A percentile compares a stretch with the other conserved stretches of the same genome.
phyloP scores from a whole-genome alignment of 2,888 invertebrate genomes.

The Dolichomitus sp. region DNA sequence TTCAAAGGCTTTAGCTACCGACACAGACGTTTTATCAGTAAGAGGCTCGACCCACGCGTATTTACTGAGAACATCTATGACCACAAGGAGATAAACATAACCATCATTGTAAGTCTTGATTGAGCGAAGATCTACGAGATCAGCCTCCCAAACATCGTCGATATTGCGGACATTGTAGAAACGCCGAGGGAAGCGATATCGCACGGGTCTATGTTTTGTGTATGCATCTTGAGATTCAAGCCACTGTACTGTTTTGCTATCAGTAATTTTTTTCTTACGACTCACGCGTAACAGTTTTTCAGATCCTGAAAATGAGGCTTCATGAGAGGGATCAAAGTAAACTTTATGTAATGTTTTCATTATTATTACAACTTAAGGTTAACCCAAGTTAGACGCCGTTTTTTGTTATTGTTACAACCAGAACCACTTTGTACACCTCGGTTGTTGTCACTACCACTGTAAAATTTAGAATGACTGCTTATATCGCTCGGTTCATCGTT shows the following conservation, averaged over 20 bases:
- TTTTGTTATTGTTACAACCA: slow-evolving; percentile 32
- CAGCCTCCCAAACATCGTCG: slow-evolving; percentile 64
- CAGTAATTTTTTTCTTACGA: slow-evolving; percentile 32
- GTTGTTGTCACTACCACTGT: slow-evolving; percentile 25
- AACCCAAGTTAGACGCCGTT: slow-evolving; percentile 19
- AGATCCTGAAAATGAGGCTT: slow-evolving; percentile 7
- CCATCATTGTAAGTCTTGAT: slow-evolving; percentile 62
- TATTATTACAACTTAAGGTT: slow-evolving; percentile 21
- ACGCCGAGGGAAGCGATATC: slow-evolving; percentile 38
- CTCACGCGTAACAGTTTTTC: slow-evolving; percentile 35
- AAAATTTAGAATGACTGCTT: slow-evolving; percentile 1
- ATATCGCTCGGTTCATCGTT: background rate
- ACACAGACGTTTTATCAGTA: slow-evolving; percentile 66
- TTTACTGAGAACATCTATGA: slow-evolving; percentile 71
- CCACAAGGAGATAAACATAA: slow-evolving; percentile 64
- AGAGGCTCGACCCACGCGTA: slow-evolving; percentile 70
- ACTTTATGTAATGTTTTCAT: background rate
- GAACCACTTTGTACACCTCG: background rate
- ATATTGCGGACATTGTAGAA: slow-evolving; percentile 56
- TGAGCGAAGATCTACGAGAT: slow-evolving; percentile 58
- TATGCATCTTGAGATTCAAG: slow-evolving; percentile 53
- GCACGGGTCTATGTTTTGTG: slow-evolving; percentile 56
- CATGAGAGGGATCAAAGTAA: slow-evolving; percentile 16
- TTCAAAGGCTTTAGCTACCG: slow-evolving; percentile 65
- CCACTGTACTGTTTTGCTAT: background rate